These are phyloP conservation scores for Butorides virescens DNA, from an alignment of 2,113 vertebrate genomes.

Conservation along the genomic window DNA sequence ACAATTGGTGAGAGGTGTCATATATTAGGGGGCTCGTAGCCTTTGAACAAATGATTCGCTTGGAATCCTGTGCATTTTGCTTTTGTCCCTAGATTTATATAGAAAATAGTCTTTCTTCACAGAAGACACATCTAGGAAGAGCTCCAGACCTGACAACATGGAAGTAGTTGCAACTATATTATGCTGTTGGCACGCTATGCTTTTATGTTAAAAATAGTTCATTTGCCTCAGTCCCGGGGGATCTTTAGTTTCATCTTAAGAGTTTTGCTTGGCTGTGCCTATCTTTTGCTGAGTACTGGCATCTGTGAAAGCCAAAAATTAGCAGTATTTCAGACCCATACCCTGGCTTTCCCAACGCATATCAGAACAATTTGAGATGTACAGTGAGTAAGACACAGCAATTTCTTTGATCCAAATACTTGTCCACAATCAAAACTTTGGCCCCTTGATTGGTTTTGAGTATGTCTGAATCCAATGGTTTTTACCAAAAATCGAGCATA, in stretches of 20 bases:
- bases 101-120: not conserved
- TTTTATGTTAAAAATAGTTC: constrained; percentile 30
- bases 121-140: constrained; percentile 17
- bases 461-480: not conserved
- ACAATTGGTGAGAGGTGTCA: constrained; percentile 45
- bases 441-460: not conserved
- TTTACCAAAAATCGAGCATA: constrained; percentile 32
- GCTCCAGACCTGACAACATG: constrained; percentile 6
- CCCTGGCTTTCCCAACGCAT: constrained; percentile 26
- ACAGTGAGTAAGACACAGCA: not conserved
- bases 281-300: not conserved
- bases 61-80: not conserved
- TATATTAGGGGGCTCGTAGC: not conserved
- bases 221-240: not conserved
- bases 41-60: constrained; percentile 24
- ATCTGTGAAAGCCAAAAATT: not conserved
- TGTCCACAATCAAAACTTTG: not conserved
- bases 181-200: constrained; percentile 8
- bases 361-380: not conserved
- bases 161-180: not conserved
- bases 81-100: not conserved
- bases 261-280: constrained; percentile 1
- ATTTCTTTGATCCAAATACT: not conserved
- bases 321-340: constrained; percentile 32
- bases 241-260: constrained; percentile 12